Evolutionary conservation across 2,113 vertebrate species (phyloP).

Genomic region (Casuarius casuarius): DNA sequence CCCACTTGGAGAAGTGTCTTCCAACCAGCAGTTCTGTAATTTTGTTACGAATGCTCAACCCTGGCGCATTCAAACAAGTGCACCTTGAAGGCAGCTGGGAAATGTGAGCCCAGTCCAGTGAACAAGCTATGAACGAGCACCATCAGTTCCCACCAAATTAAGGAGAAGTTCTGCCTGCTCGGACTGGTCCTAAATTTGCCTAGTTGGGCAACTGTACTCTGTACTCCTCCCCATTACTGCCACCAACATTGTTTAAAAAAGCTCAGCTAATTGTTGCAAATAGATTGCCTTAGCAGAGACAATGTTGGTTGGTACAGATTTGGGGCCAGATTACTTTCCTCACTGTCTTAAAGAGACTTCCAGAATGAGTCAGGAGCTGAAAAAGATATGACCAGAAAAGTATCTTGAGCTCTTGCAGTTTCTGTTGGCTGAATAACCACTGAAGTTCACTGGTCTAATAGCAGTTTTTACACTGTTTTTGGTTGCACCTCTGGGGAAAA

Average conservation of each 20-base stretch:
- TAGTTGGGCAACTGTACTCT: background rate
- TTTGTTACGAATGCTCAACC: background rate
- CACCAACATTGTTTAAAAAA: background rate
- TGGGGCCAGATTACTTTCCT: background rate
- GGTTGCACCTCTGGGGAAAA: background rate
- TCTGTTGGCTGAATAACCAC: background rate
- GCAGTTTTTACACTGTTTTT: background rate
- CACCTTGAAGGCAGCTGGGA: background rate
- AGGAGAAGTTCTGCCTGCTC: fast-evolving
- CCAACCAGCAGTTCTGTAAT: background rate
- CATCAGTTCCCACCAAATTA: background rate
- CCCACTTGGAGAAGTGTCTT: background rate
- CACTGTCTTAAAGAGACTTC: background rate
- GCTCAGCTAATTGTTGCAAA: background rate
- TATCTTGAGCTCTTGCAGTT: background rate
- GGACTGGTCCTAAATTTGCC: background rate
- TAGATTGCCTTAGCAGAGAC: background rate
- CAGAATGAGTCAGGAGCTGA: background rate
- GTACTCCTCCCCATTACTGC: background rate
- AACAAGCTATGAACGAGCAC: background rate
- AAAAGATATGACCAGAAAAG: background rate
- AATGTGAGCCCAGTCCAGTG: background rate
- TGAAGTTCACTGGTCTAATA: background rate
- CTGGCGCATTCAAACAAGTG: background rate
- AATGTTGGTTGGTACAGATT: too few relatives aligned